phyloP scores from a whole-genome alignment of 1,140 invertebrate species.

The Caenorhabditis latens region DNA sequence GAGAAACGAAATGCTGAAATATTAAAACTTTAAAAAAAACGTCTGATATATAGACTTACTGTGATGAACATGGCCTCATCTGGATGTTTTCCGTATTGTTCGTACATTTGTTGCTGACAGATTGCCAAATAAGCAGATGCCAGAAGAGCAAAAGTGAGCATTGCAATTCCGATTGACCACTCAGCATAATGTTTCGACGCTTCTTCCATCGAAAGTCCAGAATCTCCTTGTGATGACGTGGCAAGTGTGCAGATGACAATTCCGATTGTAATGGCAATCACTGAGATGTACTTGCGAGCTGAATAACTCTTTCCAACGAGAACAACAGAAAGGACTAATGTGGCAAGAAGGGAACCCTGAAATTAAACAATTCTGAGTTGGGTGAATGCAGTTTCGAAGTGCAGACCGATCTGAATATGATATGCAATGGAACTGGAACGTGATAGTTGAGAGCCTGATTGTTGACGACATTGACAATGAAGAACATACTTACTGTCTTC shows the following conservation, averaged over 20 bases:
- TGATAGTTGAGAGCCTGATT: conserved; percentile 97
- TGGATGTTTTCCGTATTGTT: conserved; percentile 91
- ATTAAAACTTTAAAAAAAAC: not conserved
- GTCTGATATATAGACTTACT: conserved; percentile 78
- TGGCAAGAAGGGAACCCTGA: conserved; percentile 93
- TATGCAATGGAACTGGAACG: conserved; percentile 96
- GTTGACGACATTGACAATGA: conserved; percentile 90
- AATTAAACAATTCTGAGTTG: conserved; percentile 70
- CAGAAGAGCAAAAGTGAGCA: conserved; percentile 90
- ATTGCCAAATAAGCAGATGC: conserved; percentile 95
- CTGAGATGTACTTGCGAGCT: conserved; percentile 89
- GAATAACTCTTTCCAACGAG: conserved; percentile 88
- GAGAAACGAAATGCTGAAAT: conserved; percentile 85
- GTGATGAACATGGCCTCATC: conserved; percentile 94
- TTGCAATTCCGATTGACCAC: conserved; percentile 83
- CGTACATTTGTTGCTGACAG: conserved; percentile 91
- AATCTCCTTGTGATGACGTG: conserved; percentile 80
- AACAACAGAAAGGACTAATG: conserved; percentile 93
- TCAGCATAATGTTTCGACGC: conserved; percentile 74
- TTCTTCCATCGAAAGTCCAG: conserved; percentile 70
- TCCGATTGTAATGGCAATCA: conserved; percentile 91
- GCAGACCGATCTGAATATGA: conserved; percentile 95
- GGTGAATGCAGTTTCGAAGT: conserved; percentile 24
- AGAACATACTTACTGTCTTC: conserved; percentile 89
- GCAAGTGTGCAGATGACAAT: conserved; percentile 92